Conservation (phyloP, 2,888 invertebrate genomes). For the Clanis bilineata region DNA sequence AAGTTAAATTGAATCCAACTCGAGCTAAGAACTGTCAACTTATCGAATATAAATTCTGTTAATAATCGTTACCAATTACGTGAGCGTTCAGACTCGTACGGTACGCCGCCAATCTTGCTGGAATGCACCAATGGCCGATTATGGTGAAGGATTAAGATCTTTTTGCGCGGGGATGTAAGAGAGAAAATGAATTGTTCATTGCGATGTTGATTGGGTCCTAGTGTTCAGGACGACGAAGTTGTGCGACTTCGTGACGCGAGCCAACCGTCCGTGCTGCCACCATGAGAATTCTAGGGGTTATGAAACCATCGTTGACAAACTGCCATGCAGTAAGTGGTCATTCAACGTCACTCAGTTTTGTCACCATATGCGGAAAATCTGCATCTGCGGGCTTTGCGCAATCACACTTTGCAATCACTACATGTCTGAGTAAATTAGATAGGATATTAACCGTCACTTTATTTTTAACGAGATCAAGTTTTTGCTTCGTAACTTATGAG, state of each 20-base stretch:
- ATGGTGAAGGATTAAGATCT: slow-evolving; percentile 64
- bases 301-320: slow-evolving; percentile 64
- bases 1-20: slow-evolving; percentile 63
- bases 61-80: slow-evolving; percentile 77
- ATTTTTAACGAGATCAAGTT: neutral
- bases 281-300: slow-evolving; percentile 59
- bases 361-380: slow-evolving; percentile 14
- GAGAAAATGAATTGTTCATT: slow-evolving; percentile 61
- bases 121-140: slow-evolving; percentile 48
- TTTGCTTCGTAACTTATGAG: neutral
- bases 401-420: neutral
- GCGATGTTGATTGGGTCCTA: slow-evolving; percentile 54
- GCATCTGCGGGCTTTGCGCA: neutral
- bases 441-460: neutral
- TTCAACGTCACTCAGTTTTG: slow-evolving; percentile 7
- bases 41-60: slow-evolving; percentile 74
- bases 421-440: neutral
- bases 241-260: slow-evolving; percentile 50
- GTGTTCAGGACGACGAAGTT: slow-evolving; percentile 32
- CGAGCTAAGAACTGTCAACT: slow-evolving; percentile 64
- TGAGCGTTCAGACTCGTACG: slow-evolving; percentile 67
- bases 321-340: slow-evolving; percentile 31
- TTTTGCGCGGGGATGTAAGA: slow-evolving; percentile 61
- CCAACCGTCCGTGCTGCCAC: slow-evolving; percentile 44
- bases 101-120: slow-evolving; percentile 51